These are phyloP conservation scores for Drosophila paranaensis DNA, from an alignment of 2,888 invertebrate species.

Conservation along the genomic window DNA sequence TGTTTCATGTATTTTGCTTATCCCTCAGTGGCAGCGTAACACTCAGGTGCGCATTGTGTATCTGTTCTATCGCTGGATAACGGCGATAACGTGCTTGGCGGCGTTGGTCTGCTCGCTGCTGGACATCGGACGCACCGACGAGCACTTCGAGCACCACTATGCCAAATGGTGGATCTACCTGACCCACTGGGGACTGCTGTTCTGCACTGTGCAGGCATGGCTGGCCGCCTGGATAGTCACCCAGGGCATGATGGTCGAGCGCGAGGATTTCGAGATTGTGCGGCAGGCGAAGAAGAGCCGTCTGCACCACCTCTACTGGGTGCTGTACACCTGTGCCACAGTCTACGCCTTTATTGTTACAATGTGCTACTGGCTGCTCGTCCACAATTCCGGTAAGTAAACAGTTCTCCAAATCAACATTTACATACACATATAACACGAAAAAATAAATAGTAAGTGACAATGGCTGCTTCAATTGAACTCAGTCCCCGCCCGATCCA, in stretches of 20 bases:
- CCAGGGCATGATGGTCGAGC: constrained; percentile 85
- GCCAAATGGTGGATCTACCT: constrained; percentile 85
- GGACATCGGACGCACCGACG: constrained; percentile 85
- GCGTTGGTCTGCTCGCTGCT: constrained; percentile 84
- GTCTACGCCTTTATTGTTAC: constrained; percentile 85
- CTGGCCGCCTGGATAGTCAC: constrained; percentile 85
- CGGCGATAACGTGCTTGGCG: constrained; percentile 85
- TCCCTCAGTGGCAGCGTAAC: constrained; percentile 84
- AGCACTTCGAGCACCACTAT: constrained; percentile 84
- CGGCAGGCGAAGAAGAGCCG: constrained; percentile 84
- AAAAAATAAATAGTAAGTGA: no score
- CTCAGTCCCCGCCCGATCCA: constrained; percentile 3
- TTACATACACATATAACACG: background rate
- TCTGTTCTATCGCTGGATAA: constrained; percentile 85
- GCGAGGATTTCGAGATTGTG: constrained; percentile 85
- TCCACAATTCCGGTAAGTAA: constrained; percentile 89
- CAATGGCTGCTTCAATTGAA: background rate
- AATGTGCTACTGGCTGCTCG: constrained; percentile 86
- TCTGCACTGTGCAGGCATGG: constrained; percentile 85
- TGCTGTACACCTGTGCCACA: constrained; percentile 84
- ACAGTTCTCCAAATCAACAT: constrained; percentile 1
- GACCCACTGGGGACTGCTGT: constrained; percentile 85
- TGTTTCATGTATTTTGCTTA: background rate
- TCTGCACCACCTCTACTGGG: constrained; percentile 84
- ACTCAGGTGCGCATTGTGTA: constrained; percentile 85